Conservation (phyloP, 1,140 invertebrate species). For the Leptoteleia sp. region DNA sequence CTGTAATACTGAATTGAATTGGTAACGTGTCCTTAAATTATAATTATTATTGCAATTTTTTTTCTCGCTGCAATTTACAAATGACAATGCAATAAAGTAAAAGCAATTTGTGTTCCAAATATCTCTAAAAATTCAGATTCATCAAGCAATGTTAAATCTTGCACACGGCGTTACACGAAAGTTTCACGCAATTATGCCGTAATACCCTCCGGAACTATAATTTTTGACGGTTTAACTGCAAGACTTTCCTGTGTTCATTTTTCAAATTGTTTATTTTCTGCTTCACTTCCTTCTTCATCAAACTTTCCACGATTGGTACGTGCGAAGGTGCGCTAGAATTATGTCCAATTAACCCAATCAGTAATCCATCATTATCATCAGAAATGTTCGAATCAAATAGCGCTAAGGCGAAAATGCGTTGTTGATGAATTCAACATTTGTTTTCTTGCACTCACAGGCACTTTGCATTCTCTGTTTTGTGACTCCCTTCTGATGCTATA, state of each 20-base stretch:
- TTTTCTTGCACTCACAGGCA: too few species aligned
- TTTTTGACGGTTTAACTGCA: slow-evolving; percentile 63
- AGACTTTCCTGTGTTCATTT: slow-evolving; percentile 66
- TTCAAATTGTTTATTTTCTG: slow-evolving; percentile 46
- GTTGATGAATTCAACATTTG: too few species aligned
- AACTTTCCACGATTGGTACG: slow-evolving; percentile 25
- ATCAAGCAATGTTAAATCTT: slow-evolving; percentile 29
- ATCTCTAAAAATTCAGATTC: slow-evolving; percentile 28
- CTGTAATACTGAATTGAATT: too few species aligned
- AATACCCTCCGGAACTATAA: slow-evolving; percentile 46
- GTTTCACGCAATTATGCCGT: slow-evolving; percentile 64
- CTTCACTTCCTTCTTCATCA: slow-evolving; percentile 37
- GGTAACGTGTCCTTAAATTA: too few species aligned
- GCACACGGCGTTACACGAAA: slow-evolving; percentile 54
- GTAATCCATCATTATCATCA: background rate
- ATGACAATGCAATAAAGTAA: too few species aligned
- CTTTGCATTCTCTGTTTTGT: too few species aligned
- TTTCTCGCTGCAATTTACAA: too few species aligned
- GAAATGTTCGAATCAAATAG: background rate
- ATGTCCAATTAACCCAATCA: too few species aligned
- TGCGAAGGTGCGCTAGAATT: background rate
- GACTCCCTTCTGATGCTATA: too few species aligned
- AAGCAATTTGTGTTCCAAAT: too few species aligned
- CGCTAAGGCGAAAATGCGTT: too few species aligned
- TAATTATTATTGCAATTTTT: too few species aligned